These are phyloP conservation scores for Falco columbarius DNA, from an alignment of 2,797 vertebrate species.

Conservation along the genomic window DNA sequence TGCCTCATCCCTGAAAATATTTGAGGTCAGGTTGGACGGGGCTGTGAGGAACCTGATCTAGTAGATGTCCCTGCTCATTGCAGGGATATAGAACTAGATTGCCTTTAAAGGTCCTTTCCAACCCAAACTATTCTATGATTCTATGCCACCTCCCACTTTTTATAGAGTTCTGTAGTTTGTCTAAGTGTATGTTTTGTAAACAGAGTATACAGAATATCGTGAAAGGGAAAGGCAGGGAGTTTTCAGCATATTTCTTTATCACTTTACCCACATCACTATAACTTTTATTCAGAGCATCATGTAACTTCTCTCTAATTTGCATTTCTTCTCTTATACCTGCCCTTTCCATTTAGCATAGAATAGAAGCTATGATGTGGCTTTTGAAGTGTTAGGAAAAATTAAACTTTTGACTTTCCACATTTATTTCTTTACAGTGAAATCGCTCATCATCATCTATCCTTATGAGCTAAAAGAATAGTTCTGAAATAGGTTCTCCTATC, in stretches of 20 bases:
- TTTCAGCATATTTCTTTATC: neutral
- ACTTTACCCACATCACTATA: neutral
- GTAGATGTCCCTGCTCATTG: neutral
- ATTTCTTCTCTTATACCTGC: neutral
- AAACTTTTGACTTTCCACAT: neutral
- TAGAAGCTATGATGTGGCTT: neutral
- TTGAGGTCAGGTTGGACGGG: neutral
- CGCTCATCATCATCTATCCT: neutral
- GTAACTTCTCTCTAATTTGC: neutral
- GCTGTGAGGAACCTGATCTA: neutral
- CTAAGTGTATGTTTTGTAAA: neutral
- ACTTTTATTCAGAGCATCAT: neutral
- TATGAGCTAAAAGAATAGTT: neutral
- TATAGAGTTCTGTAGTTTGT: neutral
- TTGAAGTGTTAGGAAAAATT: neutral
- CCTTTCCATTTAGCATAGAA: neutral
- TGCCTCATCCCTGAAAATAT: too few relatives aligned
- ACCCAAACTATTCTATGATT: neutral
- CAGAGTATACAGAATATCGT: neutral
- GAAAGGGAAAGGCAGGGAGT: neutral
- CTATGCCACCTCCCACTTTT: neutral
- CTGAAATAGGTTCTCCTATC: neutral
- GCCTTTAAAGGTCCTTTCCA: neutral
- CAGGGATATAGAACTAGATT: neutral
- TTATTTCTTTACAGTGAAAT: neutral